Evolutionary conservation across 1,140 invertebrate genomes (phyloP), one percentile per base, ranked within the genome.

Genomic region (Apis florea): DNA sequence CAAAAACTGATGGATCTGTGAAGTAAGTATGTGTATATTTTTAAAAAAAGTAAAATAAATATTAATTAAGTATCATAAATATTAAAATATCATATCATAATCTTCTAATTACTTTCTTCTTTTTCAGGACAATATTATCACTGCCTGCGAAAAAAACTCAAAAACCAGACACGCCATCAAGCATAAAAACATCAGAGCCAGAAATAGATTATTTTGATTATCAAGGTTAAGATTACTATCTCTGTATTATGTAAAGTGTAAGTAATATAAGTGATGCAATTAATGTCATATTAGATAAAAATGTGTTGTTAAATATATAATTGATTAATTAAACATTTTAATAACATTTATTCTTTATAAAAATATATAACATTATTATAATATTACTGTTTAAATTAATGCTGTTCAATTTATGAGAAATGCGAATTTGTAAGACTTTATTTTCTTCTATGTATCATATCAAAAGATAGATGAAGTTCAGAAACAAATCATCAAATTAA

Each of bases 141-240:
- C 83, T 93, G 72, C 90, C 89, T 71, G 58, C 83, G 51, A 89
- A 88, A 63, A 91, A 89, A 74, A 89, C 61, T 85, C 85, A 90
- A 80, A 91, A 89, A 68, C 59, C 83, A 56, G 66, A 87, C 58
- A 85, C 87, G 70, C 78, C 79, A 56, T 83, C 82, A 10, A 83
- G 63, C 26, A 77, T 89, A 31, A 90, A 88, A 75, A 82, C 74
- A 24, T 56, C 82, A 70, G 90, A 91, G 53, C 86, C 84, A 58
- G 88, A 90, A 79, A 91, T 90, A 83, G 90, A 91, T 85, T 91
- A 91, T 69, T 91, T 91, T 73, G 88, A 91, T 71, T 91, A 83
- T 84, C 84, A 82, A 73, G 86, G 83, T 26, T 88, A 87, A 87
- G 0, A 53, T 58, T 54, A 54, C 19, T 61, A 79, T 72, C 10